Conservation (phyloP, 2,888 invertebrate species). For the Drosophila paramelanica region DNA sequence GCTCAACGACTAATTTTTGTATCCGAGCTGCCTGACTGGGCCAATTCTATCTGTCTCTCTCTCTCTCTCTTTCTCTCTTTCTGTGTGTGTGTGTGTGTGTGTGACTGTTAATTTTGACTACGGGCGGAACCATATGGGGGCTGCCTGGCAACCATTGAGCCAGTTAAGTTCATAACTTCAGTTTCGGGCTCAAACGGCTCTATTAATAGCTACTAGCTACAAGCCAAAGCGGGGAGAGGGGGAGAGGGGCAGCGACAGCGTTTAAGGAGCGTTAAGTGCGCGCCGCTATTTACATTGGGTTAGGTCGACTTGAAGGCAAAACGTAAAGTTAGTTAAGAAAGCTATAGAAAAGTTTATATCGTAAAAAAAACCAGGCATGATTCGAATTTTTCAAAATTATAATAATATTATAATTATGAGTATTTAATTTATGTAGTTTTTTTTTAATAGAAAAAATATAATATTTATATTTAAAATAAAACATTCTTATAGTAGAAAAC, state of each 20-base stretch:
- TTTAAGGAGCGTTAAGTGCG: conserved; percentile 31
- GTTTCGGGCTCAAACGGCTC: conserved; percentile 74
- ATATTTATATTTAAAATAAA: too few species aligned
- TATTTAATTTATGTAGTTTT: too few species aligned
- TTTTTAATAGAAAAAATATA: too few species aligned
- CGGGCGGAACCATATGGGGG: conserved; percentile 31
- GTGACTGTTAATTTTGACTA: conserved; percentile 67
- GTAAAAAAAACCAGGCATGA: too few species aligned
- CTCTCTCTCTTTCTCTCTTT: background rate
- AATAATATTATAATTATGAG: too few species aligned
- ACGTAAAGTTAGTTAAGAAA: conserved; percentile 11
- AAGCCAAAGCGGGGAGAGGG: too few species aligned
- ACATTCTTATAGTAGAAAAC: too few species aligned
- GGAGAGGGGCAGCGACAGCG: background rate
- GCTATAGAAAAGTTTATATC: background rate
- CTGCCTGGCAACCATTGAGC: conserved; percentile 78
- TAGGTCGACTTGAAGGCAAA: conserved; percentile 56
- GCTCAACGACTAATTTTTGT: conserved; percentile 55
- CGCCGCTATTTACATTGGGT: conserved; percentile 53
- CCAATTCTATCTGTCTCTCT: conserved; percentile 46
- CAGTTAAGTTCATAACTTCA: conserved; percentile 79
- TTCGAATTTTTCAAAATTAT: too few species aligned
- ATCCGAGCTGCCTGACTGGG: conserved; percentile 56
- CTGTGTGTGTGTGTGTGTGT: conserved; percentile 12
- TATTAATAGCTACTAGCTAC: conserved; percentile 72